These are phyloP conservation scores for Siphamia tubifer DNA, from an alignment of 2,113 vertebrate genomes.

Conservation along the genomic window DNA sequence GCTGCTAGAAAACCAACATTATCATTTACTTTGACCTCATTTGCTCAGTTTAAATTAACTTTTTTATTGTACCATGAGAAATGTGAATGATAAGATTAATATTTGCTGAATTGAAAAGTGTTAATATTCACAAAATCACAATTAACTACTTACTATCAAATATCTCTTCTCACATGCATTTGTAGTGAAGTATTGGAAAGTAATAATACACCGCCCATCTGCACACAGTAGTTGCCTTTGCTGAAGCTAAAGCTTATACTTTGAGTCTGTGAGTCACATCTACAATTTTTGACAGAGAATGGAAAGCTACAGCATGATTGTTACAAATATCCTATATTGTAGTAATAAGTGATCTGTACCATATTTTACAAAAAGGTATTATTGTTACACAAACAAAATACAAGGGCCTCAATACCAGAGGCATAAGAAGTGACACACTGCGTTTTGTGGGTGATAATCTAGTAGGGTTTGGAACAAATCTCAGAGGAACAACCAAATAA, in stretches of 20 bases:
- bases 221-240: not conserved
- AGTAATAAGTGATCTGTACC: constrained; percentile 7
- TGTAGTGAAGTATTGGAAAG: not conserved
- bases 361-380: constrained; percentile 40
- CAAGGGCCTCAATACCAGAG: constrained; percentile 25
- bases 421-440: constrained; percentile 7
- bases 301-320: constrained; percentile 29
- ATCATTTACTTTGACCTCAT: too few relatives aligned
- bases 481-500: constrained; percentile 9
- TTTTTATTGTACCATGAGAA: too few relatives aligned
- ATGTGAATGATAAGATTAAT: too few relatives aligned
- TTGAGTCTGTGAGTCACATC: not conserved
- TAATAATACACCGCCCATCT: constrained; percentile 6
- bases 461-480: not conserved
- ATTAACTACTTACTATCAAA: constrained; percentile 6
- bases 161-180: constrained; percentile 32
- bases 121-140: not conserved
- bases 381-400: constrained; percentile 16
- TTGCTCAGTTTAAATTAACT: too few relatives aligned
- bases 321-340: constrained; percentile 31
- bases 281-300: constrained; percentile 16
- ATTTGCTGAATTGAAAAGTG: too few relatives aligned
- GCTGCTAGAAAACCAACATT: too few relatives aligned
- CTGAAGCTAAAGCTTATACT: not conserved
- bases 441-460: constrained; percentile 13